A percentile compares a stretch with the other conserved stretches of the same genome.
phyloP scores from a whole-genome alignment of 1,140 invertebrate species.

The Hycleus phaleratus region DNA sequence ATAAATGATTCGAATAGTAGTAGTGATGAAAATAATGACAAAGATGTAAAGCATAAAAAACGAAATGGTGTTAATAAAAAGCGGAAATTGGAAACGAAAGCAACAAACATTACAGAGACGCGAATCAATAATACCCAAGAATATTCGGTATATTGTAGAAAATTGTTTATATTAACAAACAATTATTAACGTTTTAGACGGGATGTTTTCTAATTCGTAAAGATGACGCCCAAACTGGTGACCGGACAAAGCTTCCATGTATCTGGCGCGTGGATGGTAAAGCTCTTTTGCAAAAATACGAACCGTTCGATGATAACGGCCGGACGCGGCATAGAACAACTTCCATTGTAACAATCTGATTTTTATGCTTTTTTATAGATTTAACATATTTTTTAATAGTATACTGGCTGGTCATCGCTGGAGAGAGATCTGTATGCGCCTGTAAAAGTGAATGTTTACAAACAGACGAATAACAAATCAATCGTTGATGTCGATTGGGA shows the following conservation, averaged over 20 bases:
- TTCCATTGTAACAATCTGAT: constrained; percentile 52
- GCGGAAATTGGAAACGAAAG: constrained; percentile 1
- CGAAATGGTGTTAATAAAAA: constrained; percentile 12
- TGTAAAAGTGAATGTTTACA: constrained; percentile 28
- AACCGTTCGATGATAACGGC: constrained; percentile 61
- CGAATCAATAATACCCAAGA: constrained; percentile 21
- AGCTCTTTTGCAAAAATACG: constrained; percentile 67
- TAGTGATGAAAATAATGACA: neutral
- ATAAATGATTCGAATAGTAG: constrained; percentile 2
- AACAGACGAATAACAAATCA: constrained; percentile 27
- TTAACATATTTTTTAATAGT: constrained; percentile 17
- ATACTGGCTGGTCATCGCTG: constrained; percentile 39
- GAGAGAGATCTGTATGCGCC: constrained; percentile 36
- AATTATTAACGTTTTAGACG: constrained; percentile 27
- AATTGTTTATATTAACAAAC: neutral
- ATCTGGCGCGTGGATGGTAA: constrained; percentile 77
- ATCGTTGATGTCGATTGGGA: constrained; percentile 34
- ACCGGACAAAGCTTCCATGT: constrained; percentile 32
- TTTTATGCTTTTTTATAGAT: too few relatives aligned
- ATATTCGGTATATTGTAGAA: constrained; percentile 22
- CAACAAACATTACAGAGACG: constrained; percentile 18
- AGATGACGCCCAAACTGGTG: constrained; percentile 35
- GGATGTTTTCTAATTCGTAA: constrained; percentile 38
- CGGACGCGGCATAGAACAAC: constrained; percentile 67
- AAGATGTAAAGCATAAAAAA: constrained; percentile 13